Evolutionary conservation across 2,888 invertebrate genomes (phyloP).

Genomic region (Coenonympha arcania): DNA sequence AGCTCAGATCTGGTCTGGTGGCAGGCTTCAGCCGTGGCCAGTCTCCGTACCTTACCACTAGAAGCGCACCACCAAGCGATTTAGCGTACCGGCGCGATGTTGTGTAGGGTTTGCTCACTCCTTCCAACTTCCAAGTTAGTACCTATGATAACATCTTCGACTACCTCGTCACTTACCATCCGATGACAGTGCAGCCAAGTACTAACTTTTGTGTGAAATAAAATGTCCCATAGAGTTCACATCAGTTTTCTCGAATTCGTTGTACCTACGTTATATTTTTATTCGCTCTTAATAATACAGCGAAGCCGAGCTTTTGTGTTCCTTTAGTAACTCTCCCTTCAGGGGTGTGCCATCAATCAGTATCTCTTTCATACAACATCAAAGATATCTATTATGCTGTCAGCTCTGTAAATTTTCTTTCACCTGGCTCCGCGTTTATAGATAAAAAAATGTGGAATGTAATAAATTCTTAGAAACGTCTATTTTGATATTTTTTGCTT

Average conservation of each 20-base stretch:
- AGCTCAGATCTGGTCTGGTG: no score
- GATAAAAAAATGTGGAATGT: not conserved
- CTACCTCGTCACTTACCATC: no score
- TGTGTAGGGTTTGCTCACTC: no score
- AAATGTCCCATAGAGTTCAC: no score
- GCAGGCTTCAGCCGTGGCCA: no score
- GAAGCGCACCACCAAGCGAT: no score
- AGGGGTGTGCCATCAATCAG: slow-evolving; percentile 20
- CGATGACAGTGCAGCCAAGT: no score
- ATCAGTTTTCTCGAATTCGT: not conserved
- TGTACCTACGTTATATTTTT: not conserved
- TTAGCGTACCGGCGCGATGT: no score
- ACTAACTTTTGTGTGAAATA: no score
- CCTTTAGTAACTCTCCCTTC: slow-evolving; percentile 16
- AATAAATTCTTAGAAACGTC: not conserved
- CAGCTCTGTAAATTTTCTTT: slow-evolving; percentile 12
- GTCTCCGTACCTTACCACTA: no score
- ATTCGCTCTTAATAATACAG: not conserved
- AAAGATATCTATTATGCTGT: slow-evolving; percentile 19
- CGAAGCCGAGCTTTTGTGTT: slow-evolving; percentile 14
- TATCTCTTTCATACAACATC: slow-evolving; percentile 20
- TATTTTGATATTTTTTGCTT: not conserved
- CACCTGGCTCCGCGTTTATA: not conserved
- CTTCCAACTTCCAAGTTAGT: no score
- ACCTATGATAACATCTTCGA: no score